Conservation (phyloP, 2,888 invertebrate genomes). For the Aproaerema taeniolella region DNA sequence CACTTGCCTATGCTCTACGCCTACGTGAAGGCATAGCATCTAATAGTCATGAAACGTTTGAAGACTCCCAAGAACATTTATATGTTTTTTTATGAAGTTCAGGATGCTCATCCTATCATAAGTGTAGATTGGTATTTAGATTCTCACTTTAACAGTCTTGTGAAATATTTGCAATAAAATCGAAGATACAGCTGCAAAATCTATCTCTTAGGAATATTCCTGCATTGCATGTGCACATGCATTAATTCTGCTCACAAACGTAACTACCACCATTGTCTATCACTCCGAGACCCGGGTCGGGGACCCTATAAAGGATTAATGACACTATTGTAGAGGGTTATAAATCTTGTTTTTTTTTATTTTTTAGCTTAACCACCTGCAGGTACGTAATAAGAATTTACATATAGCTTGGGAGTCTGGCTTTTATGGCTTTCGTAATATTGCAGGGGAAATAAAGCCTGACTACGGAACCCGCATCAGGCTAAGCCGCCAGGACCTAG, state of each 20-base stretch:
- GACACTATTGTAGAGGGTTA: conserved; percentile 60
- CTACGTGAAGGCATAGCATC: no score
- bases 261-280: conserved; percentile 74
- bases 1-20: no score
- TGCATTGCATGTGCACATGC: conserved; percentile 67
- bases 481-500: background rate
- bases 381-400: conserved; percentile 22
- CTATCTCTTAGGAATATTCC: conserved; percentile 23
- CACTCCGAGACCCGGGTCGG: conserved; percentile 53
- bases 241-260: conserved; percentile 67
- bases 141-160: no score
- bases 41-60: no score
- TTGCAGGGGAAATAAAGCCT: background rate
- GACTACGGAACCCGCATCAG: background rate
- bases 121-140: no score
- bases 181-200: no score
- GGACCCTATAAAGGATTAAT: conserved; percentile 71
- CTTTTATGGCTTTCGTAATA: conserved; percentile 4
- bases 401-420: conserved; percentile 15
- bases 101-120: no score
- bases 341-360: conserved; percentile 46
- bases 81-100: no score
- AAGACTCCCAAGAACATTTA: no score
- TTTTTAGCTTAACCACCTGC: conserved; percentile 45
- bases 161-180: no score